Evolutionary conservation across 2,113 vertebrate genomes (phyloP).

Genomic region (Cinclus mexicanus): DNA sequence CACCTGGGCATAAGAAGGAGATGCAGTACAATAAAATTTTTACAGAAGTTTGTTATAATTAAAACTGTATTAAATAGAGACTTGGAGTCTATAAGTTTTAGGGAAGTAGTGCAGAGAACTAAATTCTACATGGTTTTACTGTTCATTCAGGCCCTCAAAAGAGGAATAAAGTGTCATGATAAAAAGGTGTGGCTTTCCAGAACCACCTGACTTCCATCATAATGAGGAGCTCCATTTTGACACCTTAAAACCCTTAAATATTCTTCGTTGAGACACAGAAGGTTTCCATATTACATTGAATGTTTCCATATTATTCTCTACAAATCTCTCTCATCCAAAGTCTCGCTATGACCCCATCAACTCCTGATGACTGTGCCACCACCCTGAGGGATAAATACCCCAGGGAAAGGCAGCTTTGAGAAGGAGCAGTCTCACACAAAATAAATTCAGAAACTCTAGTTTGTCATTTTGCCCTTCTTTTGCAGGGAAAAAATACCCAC

Average conservation of each 20-base stretch:
- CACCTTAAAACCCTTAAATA: slow-evolving; percentile 39
- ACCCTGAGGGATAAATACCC: slow-evolving; percentile 54
- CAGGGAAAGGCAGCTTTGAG: slow-evolving; percentile 60
- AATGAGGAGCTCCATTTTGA: slow-evolving; percentile 34
- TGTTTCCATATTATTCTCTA: slow-evolving; percentile 5
- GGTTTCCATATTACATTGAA: slow-evolving; percentile 14
- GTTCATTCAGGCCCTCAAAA: neutral
- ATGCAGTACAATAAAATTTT: neutral
- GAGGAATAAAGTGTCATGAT: neutral
- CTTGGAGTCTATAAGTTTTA: neutral
- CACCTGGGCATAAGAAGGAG: neutral
- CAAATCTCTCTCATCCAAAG: slow-evolving; percentile 23
- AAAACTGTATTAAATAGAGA: neutral
- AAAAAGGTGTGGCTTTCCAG: slow-evolving; percentile 3
- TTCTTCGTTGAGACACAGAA: slow-evolving; percentile 32
- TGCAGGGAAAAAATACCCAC: slow-evolving; percentile 48
- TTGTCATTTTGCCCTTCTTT: slow-evolving; percentile 82
- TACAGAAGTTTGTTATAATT: neutral
- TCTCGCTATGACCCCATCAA: neutral
- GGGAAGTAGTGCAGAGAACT: neutral
- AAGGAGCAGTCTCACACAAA: slow-evolving; percentile 60
- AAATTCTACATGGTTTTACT: neutral
- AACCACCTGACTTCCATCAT: neutral
- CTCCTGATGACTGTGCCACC: slow-evolving; percentile 29
- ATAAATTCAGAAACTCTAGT: slow-evolving; percentile 72